phyloP scores from a whole-genome alignment of 2,113 vertebrate genomes.

The Bathybates hornii region DNA sequence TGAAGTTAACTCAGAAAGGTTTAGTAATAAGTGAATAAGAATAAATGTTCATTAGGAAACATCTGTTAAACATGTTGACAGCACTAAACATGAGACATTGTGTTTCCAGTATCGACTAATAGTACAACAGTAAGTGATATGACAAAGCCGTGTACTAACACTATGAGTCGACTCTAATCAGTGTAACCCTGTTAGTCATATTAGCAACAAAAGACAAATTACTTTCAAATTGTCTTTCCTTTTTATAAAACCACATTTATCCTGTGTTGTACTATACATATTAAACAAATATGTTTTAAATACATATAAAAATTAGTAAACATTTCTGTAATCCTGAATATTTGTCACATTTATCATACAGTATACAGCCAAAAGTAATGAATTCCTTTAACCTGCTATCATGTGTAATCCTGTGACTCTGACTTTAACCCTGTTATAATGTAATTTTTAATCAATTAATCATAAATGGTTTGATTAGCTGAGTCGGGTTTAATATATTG shows the following conservation, averaged over 20 bases:
- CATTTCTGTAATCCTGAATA: neutral
- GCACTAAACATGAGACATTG: neutral
- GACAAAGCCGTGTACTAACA: neutral
- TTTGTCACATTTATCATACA: neutral
- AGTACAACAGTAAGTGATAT: neutral
- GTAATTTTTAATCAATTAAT: neutral
- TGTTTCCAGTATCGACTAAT: neutral
- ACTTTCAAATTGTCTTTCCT: neutral
- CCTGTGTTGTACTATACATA: neutral
- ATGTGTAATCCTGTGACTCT: neutral
- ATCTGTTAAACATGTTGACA: neutral
- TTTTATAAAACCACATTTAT: neutral
- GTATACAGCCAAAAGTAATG: neutral
- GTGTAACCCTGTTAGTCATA: neutral
- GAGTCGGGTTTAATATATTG: accelerated
- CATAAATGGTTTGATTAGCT: neutral
- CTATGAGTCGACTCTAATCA: neutral
- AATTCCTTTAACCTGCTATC: neutral
- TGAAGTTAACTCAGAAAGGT: neutral
- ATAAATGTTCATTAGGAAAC: neutral
- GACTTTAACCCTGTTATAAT: neutral
- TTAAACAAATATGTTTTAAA: neutral
- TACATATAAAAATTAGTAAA: neutral
- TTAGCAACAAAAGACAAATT: neutral
- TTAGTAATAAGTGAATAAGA: neutral